Conservation (phyloP, 2,888 invertebrate species). For the Blastobasis lacticolella region DNA sequence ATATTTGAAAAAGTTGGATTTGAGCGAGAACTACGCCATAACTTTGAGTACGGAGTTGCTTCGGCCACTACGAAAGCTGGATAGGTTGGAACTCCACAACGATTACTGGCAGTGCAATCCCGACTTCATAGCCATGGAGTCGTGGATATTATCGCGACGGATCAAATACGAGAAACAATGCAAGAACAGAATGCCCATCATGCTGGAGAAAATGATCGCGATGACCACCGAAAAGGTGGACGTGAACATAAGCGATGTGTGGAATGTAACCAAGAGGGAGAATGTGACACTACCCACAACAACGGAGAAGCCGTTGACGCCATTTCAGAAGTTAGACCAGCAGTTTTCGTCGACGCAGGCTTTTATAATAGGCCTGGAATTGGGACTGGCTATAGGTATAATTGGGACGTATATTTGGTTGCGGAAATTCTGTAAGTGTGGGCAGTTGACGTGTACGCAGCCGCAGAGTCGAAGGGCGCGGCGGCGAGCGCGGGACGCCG, state of each 20-base stretch:
- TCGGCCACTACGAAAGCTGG: slow-evolving; percentile 58
- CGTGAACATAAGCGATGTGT: slow-evolving; percentile 50
- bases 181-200: slow-evolving; percentile 53
- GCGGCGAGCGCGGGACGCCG: slow-evolving; percentile 43
- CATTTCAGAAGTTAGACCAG: slow-evolving; percentile 53
- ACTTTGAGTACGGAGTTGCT: slow-evolving; percentile 64
- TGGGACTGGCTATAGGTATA: slow-evolving; percentile 59
- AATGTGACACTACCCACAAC: slow-evolving; percentile 24
- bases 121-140: slow-evolving; percentile 49
- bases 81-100: slow-evolving; percentile 65
- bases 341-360: slow-evolving; percentile 62
- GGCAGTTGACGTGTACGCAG: slow-evolving; percentile 31
- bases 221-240: slow-evolving; percentile 47
- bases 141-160: slow-evolving; percentile 48
- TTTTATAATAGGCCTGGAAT: slow-evolving; percentile 54
- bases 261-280: slow-evolving; percentile 46
- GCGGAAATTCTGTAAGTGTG: slow-evolving; percentile 43
- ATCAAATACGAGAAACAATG: slow-evolving; percentile 66
- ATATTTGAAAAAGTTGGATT: slow-evolving; percentile 70
- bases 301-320: slow-evolving; percentile 33
- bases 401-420: slow-evolving; percentile 62
- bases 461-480: slow-evolving; percentile 35
- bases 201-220: slow-evolving; percentile 72
- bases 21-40: slow-evolving; percentile 76
- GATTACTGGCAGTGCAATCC: slow-evolving; percentile 75